A percentile compares a stretch with the other conserved stretches of the same genome.
Conservation (phyloP, 1,140 invertebrate species). For the Sminthurides bifidus region DNA sequence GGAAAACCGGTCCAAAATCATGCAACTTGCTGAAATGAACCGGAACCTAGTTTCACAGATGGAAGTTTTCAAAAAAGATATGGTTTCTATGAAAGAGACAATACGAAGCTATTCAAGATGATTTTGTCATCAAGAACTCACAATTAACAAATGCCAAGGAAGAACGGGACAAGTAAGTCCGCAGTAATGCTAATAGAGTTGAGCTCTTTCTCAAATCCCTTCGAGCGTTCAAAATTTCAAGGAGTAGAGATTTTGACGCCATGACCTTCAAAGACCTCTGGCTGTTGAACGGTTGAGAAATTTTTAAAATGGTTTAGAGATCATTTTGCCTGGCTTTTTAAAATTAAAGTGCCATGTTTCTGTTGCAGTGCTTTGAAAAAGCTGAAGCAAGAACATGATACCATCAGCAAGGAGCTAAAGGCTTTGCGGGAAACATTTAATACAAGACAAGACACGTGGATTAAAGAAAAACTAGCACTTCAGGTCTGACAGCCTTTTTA, state of each 20-base stretch:
- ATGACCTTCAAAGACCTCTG: too few relatives aligned
- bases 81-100: constrained; percentile 44
- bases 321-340: too few relatives aligned
- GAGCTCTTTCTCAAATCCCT: too few relatives aligned
- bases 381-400: constrained; percentile 46
- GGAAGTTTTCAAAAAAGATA: constrained; percentile 47
- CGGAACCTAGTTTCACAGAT: constrained; percentile 26
- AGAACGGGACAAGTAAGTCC: constrained; percentile 46
- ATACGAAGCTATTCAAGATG: constrained; percentile 46
- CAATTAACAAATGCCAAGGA: constrained; percentile 43
- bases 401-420: constrained; percentile 52
- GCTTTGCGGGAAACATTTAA: constrained; percentile 55
- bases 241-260: too few relatives aligned
- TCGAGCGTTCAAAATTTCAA: too few relatives aligned
- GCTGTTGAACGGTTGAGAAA: too few relatives aligned
- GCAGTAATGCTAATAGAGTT: too few relatives aligned
- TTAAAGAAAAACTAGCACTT: constrained; percentile 57
- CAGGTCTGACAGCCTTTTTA: constrained; percentile 36
- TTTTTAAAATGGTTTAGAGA: too few relatives aligned
- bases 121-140: constrained; percentile 33
- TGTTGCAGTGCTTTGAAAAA: constrained; percentile 16
- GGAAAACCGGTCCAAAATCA: constrained; percentile 5
- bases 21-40: constrained; percentile 24
- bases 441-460: constrained; percentile 54
- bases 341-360: neutral